Evolutionary conservation across 2,888 invertebrate species (phyloP), one percentile per base, ranked within the genome.

Genomic region (Zeuzera pyrina): DNA sequence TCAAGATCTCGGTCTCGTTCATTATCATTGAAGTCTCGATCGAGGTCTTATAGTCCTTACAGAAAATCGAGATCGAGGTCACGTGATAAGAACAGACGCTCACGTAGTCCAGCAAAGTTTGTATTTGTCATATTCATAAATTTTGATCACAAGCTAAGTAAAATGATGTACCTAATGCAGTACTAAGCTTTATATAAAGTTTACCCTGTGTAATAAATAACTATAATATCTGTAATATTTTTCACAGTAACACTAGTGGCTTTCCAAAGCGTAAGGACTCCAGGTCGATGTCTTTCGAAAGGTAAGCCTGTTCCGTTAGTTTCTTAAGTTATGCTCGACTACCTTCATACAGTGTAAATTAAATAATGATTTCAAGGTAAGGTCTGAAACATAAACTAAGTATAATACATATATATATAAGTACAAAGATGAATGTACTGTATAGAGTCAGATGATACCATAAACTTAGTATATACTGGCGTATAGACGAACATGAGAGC

Each of bases 181-280:
- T n/a, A n/a, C n/a, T n/a, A n/a, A n/a, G n/a, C n/a, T n/a, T n/a
- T n/a, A n/a, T n/a, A n/a, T n/a, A n/a, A n/a, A n/a, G n/a, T n/a
- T n/a, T n/a, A n/a, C n/a, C n/a, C n/a, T n/a, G n/a, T n/a, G n/a
- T n/a, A n/a, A n/a, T n/a, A n/a, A n/a, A n/a, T n/a, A n/a, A n/a
- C n/a, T n/a, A n/a, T n/a, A n/a, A n/a, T n/a, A n/a, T n/a, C n/a
- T n/a, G n/a, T n/a, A n/a, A n/a, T n/a, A n/a, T n/a, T n/a, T n/a
- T n/a, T n/a, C n/a, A n/a, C n/a, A n/a, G n/a, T n/a, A n/a, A n/a
- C n/a, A n/a, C n/a, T n/a, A n/a, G n/a, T n/a, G n/a, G n/a, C 61
- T 72, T 66, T 63, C 52, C 61, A 48, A 77, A 72, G 57, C 77
- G 60, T 68, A 70, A 69, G 61, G 67, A 62, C 49, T 73, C 77